phyloP scores from a whole-genome alignment of 2,888 invertebrate genomes.

The Latrodectus elegans region DNA sequence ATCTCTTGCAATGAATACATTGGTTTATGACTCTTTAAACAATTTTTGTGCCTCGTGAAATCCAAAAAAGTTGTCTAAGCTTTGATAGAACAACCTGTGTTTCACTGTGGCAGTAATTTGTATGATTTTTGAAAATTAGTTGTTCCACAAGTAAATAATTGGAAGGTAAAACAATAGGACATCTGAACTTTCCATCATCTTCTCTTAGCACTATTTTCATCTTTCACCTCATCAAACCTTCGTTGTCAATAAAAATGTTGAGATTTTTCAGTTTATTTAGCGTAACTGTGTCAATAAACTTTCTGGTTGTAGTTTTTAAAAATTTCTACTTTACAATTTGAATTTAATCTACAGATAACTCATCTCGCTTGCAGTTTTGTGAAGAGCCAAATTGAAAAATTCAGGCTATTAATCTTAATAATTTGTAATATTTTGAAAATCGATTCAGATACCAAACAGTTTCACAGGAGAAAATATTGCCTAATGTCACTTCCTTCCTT shows the following conservation, averaged over 20 bases:
- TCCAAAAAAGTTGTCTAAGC: neutral
- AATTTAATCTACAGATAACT: too few relatives aligned
- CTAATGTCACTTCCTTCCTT: neutral
- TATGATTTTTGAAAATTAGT: too few relatives aligned
- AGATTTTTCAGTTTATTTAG: too few relatives aligned
- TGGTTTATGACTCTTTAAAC: neutral
- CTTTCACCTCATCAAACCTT: too few relatives aligned
- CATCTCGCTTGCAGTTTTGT: constrained; percentile 6
- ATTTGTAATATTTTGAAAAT: constrained; percentile 1
- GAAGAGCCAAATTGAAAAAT: neutral
- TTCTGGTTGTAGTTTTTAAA: too few relatives aligned
- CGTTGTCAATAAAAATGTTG: too few relatives aligned
- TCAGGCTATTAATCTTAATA: neutral
- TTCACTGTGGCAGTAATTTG: neutral
- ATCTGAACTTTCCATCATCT: neutral
- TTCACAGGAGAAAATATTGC: neutral
- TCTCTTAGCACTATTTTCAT: too few relatives aligned
- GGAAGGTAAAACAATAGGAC: constrained; percentile 2
- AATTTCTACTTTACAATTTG: too few relatives aligned
- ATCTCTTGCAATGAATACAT: neutral
- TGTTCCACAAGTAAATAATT: neutral
- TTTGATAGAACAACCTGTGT: neutral
- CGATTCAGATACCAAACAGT: neutral
- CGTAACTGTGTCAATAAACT: neutral
- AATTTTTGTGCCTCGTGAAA: neutral